phyloP scores from a whole-genome alignment of 2,797 vertebrate species.

The Discoglossus pictus region DNA sequence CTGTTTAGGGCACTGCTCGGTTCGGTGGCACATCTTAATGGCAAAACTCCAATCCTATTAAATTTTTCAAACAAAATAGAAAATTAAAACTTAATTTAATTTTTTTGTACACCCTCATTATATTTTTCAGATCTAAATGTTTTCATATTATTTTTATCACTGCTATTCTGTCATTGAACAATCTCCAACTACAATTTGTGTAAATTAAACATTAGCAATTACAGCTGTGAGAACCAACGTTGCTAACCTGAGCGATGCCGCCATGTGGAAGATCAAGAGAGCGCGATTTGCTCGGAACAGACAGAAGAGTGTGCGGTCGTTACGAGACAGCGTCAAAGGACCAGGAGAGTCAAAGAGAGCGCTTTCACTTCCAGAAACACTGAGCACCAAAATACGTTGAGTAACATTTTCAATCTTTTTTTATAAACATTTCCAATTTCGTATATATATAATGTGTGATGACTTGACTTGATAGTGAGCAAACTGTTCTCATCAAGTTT shows the following conservation, averaged over 20 bases:
- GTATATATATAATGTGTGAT: no score
- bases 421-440: no score
- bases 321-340: constrained; percentile 93
- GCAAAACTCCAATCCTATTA: background rate
- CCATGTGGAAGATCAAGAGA: constrained; percentile 96
- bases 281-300: constrained; percentile 95
- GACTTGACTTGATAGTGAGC: no score
- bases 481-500: no score
- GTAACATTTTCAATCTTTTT: constrained; percentile 71
- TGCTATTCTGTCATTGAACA: no score
- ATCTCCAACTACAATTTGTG: background rate
- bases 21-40: no score
- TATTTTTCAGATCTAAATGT: no score
- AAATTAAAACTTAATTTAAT: background rate
- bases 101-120: background rate
- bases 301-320: constrained; percentile 94
- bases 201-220: constrained; percentile 77
- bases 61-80: no score
- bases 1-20: no score
- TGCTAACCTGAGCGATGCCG: constrained; percentile 94
- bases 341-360: constrained; percentile 88
- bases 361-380: constrained; percentile 91
- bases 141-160: no score
- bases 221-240: constrained; percentile 97
- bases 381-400: constrained; percentile 94